phyloP scores from a whole-genome alignment of 2,888 invertebrate species.

The Rambutsinella grinnellia region DNA sequence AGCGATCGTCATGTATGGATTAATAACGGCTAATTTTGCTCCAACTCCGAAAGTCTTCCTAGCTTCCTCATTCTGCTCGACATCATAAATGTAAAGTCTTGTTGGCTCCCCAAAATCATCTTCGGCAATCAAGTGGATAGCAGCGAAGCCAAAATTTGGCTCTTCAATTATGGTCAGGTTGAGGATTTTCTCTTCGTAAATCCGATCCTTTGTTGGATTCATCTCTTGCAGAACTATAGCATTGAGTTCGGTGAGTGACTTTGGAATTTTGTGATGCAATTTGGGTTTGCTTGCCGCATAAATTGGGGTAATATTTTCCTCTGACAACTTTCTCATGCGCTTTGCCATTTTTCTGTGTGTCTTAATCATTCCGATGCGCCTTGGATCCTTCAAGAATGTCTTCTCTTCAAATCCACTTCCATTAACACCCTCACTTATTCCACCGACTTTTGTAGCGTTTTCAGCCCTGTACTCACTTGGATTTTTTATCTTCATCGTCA shows the following conservation, averaged over 20 bases:
- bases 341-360: not conserved
- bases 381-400: not conserved
- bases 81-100: conserved; percentile 32
- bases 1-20: conserved; percentile 29
- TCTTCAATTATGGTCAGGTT: conserved; percentile 43
- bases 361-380: not conserved
- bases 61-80: conserved; percentile 3
- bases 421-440: not conserved
- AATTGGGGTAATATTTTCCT: no score
- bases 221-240: conserved; percentile 33
- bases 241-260: conserved; percentile 13
- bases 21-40: conserved; percentile 24
- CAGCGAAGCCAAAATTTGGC: conserved; percentile 11
- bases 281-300: no score
- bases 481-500: not conserved
- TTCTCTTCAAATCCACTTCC: not conserved
- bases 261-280: not conserved
- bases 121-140: conserved; percentile 16
- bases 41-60: conserved; percentile 16
- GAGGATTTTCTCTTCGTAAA: conserved; percentile 22
- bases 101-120: conserved; percentile 28
- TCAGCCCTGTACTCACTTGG: not conserved
- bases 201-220: conserved; percentile 20
- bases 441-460: not conserved
- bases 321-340: no score